These are phyloP conservation scores for Mus minutoides DNA, from an alignment of 2,797 vertebrate genomes.

Conservation along the genomic window DNA sequence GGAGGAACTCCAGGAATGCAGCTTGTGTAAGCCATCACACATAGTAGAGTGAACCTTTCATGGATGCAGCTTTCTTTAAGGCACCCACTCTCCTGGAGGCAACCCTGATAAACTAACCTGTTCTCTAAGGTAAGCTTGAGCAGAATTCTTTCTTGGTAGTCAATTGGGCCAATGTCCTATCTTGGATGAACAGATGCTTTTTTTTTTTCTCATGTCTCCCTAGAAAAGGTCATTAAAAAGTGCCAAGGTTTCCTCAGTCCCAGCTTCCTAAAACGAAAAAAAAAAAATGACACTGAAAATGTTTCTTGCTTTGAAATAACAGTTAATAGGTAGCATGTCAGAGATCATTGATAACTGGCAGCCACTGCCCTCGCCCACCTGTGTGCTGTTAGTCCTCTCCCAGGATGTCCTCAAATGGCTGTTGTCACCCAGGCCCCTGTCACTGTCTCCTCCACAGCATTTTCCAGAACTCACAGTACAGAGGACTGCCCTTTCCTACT, in stretches of 20 bases:
- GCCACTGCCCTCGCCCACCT: background rate
- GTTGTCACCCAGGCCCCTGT: background rate
- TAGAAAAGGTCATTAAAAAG: background rate
- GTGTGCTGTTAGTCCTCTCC: background rate
- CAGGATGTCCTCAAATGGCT: background rate
- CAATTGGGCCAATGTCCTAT: too few relatives aligned
- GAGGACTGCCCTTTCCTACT: background rate
- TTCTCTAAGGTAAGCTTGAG: background rate
- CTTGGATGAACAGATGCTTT: background rate
- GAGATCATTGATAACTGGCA: background rate
- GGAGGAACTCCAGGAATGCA: background rate
- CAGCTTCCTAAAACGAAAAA: conserved; percentile 38
- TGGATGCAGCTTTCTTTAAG: background rate
- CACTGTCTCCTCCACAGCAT: background rate
- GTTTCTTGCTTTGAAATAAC: background rate
- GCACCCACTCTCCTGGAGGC: background rate
- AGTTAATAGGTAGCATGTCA: background rate
- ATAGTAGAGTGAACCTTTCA: background rate
- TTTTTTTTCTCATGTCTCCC: background rate
- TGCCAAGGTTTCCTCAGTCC: background rate
- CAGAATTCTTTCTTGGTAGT: background rate
- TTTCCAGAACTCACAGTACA: conserved; percentile 38
- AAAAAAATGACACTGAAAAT: conserved; percentile 46
- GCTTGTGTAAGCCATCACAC: background rate
- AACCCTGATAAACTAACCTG: background rate